Conservation (phyloP, 2,113 vertebrate genomes). For the Piaya cayana region DNA sequence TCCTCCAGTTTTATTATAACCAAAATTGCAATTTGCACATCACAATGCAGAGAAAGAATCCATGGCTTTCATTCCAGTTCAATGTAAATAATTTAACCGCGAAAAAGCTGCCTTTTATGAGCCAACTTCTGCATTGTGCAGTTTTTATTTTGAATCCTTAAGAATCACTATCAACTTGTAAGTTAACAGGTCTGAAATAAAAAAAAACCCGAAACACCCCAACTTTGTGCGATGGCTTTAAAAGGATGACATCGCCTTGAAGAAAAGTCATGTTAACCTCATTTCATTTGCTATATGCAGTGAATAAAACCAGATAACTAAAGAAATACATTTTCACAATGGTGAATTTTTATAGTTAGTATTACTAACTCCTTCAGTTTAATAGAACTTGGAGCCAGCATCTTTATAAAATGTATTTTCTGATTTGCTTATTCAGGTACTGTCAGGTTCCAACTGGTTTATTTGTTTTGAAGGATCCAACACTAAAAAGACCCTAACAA, state of each 20-base stretch:
- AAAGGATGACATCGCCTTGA: neutral
- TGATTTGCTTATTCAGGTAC: neutral
- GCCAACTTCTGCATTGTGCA: neutral
- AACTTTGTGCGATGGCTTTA: neutral
- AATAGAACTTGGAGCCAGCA: neutral
- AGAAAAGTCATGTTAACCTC: neutral
- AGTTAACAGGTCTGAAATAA: conserved; percentile 45
- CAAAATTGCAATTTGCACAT: conserved; percentile 56
- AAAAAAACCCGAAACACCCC: neutral
- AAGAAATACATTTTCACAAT: neutral
- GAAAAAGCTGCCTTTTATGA: conserved; percentile 39
- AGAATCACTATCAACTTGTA: conserved; percentile 29
- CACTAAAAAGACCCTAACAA: neutral
- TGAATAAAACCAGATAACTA: neutral
- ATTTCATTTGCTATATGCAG: neutral
- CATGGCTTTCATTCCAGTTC: conserved; percentile 23
- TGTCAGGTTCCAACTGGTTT: neutral
- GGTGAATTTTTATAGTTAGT: neutral
- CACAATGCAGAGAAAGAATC: conserved; percentile 27
- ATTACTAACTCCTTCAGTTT: neutral
- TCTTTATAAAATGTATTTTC: neutral
- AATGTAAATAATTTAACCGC: conserved; percentile 33
- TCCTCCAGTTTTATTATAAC: conserved; percentile 8
- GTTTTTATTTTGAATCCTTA: conserved; percentile 3
- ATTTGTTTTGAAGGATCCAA: neutral